These are phyloP conservation scores for Spodoptera litura DNA, from an alignment of 1,140 invertebrate species.

Conservation along the genomic window DNA sequence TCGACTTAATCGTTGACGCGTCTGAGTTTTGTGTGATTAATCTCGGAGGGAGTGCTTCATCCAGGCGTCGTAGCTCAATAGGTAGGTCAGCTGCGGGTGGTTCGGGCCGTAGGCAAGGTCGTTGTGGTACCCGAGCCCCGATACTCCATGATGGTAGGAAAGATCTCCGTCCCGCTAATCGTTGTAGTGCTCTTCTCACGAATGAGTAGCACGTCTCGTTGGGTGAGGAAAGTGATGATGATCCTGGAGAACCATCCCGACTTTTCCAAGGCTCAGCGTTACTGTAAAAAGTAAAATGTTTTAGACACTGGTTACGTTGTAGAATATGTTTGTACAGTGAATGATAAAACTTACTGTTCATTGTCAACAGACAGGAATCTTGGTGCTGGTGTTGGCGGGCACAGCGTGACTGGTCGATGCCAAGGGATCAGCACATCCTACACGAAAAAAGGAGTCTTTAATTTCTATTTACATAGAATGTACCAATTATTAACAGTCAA, in stretches of 20 bases:
- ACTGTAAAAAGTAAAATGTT: constrained; percentile 56
- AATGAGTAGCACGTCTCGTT: constrained; percentile 98
- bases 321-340: background rate
- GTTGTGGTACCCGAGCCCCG: constrained; percentile 85
- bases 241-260: constrained; percentile 90
- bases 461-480: background rate
- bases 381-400: constrained; percentile 89
- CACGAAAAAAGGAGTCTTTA: constrained; percentile 60
- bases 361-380: constrained; percentile 84
- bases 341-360: constrained; percentile 72
- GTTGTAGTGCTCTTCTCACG: constrained; percentile 94
- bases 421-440: constrained; percentile 98
- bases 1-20: constrained; percentile 89
- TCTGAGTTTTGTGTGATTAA: constrained; percentile 85
- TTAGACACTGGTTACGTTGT: background rate
- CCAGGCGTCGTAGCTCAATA: constrained; percentile 94
- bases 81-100: constrained; percentile 89
- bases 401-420: constrained; percentile 91
- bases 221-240: constrained; percentile 94
- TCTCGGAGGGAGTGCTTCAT: constrained; percentile 88
- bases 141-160: constrained; percentile 93
- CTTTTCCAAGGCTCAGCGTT: constrained; percentile 75
- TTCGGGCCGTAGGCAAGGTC: constrained; percentile 85
- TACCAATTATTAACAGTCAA: background rate
- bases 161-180: constrained; percentile 93